phyloP scores from a whole-genome alignment of 1,140 invertebrate genomes.

The Stegodyphus dumicola region DNA sequence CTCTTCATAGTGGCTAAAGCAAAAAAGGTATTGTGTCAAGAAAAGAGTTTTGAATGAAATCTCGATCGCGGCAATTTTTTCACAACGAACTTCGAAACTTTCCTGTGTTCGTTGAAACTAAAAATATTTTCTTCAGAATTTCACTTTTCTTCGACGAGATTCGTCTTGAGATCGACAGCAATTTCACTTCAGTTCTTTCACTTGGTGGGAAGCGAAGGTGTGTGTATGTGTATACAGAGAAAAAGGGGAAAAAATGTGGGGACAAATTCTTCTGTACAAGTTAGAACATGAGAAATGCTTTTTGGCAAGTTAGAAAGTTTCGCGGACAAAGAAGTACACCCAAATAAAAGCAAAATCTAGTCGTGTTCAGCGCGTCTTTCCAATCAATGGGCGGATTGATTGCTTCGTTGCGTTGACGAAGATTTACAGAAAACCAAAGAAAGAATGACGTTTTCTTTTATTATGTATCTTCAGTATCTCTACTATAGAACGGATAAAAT shows the following conservation, averaged over 20 bases:
- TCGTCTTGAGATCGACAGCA: conserved; percentile 11
- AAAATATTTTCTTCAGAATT: conserved; percentile 16
- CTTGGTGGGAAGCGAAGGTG: background rate
- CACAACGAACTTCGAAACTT: background rate
- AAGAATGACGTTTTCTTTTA: too few species aligned
- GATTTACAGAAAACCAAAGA: too few species aligned
- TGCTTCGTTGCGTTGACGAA: conserved; percentile 5
- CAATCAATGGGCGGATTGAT: conserved; percentile 26
- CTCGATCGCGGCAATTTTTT: too few species aligned
- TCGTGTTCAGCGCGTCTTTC: background rate
- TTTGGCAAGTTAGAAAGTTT: conserved; percentile 25
- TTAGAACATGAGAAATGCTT: conserved; percentile 31
- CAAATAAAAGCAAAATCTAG: background rate
- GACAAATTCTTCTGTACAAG: conserved; percentile 15
- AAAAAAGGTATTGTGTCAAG: too few species aligned
- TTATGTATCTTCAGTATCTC: too few species aligned
- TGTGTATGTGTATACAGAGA: background rate
- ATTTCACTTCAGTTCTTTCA: conserved; percentile 25
- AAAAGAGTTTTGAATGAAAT: too few species aligned
- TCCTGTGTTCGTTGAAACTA: conserved; percentile 17
- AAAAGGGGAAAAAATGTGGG: background rate
- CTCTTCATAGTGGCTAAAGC: too few species aligned
- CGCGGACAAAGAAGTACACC: background rate
- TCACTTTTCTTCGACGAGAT: conserved; percentile 11
- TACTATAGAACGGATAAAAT: too few species aligned